Percentiles rank a stretch among this genome's conserved stretches.
Evolutionary conservation across 92 coral and sea anemone genomes (phyloP).

Genomic region (Phenganax subtilis): DNA sequence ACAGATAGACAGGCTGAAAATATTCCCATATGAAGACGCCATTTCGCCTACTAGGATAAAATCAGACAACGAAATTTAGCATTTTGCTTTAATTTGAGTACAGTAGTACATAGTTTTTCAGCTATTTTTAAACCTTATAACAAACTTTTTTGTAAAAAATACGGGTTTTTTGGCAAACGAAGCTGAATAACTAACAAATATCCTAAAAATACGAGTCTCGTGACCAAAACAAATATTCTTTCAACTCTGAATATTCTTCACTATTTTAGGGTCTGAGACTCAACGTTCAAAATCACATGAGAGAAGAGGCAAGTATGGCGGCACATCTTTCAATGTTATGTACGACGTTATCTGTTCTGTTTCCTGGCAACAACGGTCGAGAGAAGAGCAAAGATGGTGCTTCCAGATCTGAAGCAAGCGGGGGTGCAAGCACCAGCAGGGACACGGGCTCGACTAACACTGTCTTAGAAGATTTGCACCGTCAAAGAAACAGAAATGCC

Average conservation of each 20-base stretch:
- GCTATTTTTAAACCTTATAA: too few relatives aligned
- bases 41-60: too few relatives aligned
- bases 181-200: not conserved
- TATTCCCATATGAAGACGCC: too few relatives aligned
- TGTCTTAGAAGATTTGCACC: slow-evolving; percentile 13
- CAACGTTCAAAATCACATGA: slow-evolving; percentile 13
- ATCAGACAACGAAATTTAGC: too few relatives aligned
- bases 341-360: not conserved
- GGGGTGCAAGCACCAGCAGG: not conserved
- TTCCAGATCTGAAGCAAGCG: slow-evolving; percentile 1
- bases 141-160: too few relatives aligned
- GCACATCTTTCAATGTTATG: slow-evolving; percentile 11
- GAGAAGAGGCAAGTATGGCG: not conserved
- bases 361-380: not conserved
- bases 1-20: too few relatives aligned
- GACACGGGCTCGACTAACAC: not conserved
- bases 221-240: too few relatives aligned
- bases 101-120: too few relatives aligned
- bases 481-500: slow-evolving; percentile 2
- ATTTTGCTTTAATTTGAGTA: too few relatives aligned
- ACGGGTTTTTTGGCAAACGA: not conserved
- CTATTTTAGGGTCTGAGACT: slow-evolving; percentile 16
- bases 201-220: not conserved
- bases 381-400: slow-evolving; percentile 19
- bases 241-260: not conserved